Conservation (phyloP, 1,140 invertebrate species). For the Meloidogyne floridensis region DNA sequence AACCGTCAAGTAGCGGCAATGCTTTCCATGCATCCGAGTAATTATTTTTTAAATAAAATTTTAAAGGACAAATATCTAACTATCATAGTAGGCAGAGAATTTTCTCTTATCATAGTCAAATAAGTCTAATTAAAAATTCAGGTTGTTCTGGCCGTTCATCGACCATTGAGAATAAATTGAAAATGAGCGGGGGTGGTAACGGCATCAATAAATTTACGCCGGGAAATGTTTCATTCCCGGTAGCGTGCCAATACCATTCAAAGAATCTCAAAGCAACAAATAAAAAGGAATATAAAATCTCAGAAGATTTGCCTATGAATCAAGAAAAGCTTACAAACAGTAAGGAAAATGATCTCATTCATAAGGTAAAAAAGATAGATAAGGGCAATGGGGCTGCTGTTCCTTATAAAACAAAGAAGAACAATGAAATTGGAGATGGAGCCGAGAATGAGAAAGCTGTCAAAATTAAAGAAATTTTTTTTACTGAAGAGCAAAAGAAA, state of each 20-base stretch:
- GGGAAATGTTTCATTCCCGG: neutral
- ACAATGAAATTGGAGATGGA: no score
- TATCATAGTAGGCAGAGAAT: no score
- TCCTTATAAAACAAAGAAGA: no score
- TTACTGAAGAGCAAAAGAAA: no score
- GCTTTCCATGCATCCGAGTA: neutral
- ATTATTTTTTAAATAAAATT: neutral
- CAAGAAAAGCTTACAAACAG: neutral
- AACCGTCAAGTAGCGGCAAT: slow-evolving; percentile 3
- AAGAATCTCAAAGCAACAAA: neutral
- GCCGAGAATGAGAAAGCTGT: no score
- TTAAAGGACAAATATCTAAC: neutral
- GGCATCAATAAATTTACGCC: neutral
- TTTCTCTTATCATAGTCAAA: no score
- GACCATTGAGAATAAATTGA: neutral
- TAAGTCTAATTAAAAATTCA: neutral
- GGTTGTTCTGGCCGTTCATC: neutral
- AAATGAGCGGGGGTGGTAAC: neutral
- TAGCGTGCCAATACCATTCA: neutral
- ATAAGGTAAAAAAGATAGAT: neutral
- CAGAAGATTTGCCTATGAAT: neutral
- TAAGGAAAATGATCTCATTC: neutral
- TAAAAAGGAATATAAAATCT: neutral
- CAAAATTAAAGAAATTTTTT: no score
- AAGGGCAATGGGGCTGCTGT: neutral